Evolutionary conservation across 2,888 invertebrate genomes (phyloP).

Genomic region (Autographa pulchrina): DNA sequence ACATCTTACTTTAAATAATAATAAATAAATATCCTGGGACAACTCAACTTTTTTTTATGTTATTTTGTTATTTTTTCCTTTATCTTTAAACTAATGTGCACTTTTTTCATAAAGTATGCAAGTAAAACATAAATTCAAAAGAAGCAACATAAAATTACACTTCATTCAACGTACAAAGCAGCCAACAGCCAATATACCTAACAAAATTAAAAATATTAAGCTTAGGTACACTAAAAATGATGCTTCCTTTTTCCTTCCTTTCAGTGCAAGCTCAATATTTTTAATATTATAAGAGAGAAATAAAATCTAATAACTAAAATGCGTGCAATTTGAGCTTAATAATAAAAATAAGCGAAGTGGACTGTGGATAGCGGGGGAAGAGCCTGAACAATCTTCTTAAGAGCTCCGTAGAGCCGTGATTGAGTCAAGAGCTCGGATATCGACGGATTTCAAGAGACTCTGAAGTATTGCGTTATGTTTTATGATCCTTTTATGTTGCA

Average conservation of each 20-base stretch:
- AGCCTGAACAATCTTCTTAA: conserved; percentile 65
- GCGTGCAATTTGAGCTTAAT: conserved; percentile 55
- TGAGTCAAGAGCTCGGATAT: conserved; percentile 64
- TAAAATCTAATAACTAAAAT: conserved; percentile 41
- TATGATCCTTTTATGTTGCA: conserved; percentile 18
- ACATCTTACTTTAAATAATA: too few species aligned
- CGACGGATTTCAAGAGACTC: conserved; percentile 59
- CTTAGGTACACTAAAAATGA: neutral
- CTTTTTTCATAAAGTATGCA: too few species aligned
- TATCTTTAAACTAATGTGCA: too few species aligned
- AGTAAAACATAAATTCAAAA: too few species aligned
- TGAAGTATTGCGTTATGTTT: conserved; percentile 24
- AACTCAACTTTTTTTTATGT: too few species aligned
- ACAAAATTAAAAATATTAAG: neutral
- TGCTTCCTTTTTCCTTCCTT: too few species aligned
- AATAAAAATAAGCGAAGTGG: conserved; percentile 64
- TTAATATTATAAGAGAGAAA: neutral
- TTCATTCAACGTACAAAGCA: too few species aligned
- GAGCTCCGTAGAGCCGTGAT: conserved; percentile 59
- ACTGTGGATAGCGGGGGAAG: conserved; percentile 66
- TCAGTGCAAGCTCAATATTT: too few species aligned
- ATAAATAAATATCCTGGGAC: too few species aligned
- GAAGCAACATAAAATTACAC: too few species aligned
- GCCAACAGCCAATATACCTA: neutral
- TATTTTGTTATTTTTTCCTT: too few species aligned